These are phyloP conservation scores for Euschistus heros DNA, from an alignment of 1,140 invertebrate species.

Conservation along the genomic window DNA sequence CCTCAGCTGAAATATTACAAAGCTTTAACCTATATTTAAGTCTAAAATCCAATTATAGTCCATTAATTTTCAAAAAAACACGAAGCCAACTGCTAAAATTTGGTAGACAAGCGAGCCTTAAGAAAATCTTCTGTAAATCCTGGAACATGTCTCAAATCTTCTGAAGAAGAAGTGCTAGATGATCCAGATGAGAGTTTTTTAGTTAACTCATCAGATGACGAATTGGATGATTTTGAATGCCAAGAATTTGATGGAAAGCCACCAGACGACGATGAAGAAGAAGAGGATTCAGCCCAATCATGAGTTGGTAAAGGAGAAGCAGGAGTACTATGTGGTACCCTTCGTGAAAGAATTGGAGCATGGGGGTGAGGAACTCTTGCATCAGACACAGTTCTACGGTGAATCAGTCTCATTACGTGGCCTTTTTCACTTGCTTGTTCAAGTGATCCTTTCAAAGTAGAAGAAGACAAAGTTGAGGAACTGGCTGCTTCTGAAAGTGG, in stretches of 20 bases:
- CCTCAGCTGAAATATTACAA: too few relatives aligned
- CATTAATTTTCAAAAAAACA: background rate
- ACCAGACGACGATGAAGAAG: background rate
- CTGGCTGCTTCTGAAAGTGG: background rate
- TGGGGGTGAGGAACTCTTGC: slow-evolving; percentile 20
- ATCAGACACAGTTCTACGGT: slow-evolving; percentile 4
- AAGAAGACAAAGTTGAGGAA: background rate
- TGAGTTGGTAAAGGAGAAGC: background rate
- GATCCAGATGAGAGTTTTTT: background rate
- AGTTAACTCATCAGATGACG: slow-evolving; percentile 20
- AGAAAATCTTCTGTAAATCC: slow-evolving; percentile 27
- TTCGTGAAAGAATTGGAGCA: slow-evolving; percentile 17
- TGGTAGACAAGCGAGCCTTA: slow-evolving; percentile 20
- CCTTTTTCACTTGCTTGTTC: background rate
- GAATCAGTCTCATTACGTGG: background rate
- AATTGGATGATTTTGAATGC: slow-evolving; percentile 23
- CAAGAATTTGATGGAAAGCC: slow-evolving; percentile 7
- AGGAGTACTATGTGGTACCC: slow-evolving; percentile 12
- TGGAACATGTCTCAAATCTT: slow-evolving; percentile 18
- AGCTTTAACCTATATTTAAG: too few relatives aligned
- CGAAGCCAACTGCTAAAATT: slow-evolving; percentile 16
- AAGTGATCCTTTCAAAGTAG: slow-evolving; percentile 5
- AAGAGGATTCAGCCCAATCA: slow-evolving; percentile 1
- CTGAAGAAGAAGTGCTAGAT: slow-evolving; percentile 6
- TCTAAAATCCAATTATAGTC: background rate